phyloP scores from a whole-genome alignment of 1,140 invertebrate species.

The Laupala kohalensis region DNA sequence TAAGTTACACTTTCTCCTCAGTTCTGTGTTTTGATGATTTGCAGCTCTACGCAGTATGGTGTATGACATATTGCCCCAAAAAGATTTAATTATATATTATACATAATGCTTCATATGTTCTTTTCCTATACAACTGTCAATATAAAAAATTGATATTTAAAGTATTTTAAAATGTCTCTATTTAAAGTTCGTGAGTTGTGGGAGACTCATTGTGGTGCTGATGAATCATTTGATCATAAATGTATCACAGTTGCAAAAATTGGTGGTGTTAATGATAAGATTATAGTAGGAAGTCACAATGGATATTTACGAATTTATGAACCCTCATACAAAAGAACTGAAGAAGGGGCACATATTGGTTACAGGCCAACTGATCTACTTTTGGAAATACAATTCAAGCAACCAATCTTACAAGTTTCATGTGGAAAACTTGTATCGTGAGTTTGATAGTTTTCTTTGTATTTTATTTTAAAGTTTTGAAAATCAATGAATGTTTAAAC shows the following conservation, averaged over 20 bases:
- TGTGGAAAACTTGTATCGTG: conserved; percentile 10
- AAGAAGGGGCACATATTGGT: not conserved
- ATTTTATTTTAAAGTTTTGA: not conserved
- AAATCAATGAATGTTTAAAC: too few species aligned
- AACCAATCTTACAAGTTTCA: conserved; percentile 1
- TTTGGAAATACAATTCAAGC: not conserved
- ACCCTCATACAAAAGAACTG: not conserved
- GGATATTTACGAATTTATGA: conserved; percentile 3
- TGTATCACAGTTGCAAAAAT: not conserved
- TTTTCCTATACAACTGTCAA: not conserved
- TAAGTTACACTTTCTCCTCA: too few species aligned
- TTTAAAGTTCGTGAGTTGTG: conserved; percentile 7
- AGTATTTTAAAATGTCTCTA: not conserved
- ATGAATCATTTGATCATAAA: conserved; percentile 1
- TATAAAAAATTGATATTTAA: not conserved
- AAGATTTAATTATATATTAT: not conserved
- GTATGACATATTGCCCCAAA: too few species aligned
- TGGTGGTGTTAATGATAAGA: not conserved
- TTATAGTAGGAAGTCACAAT: conserved; percentile 8
- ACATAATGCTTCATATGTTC: not conserved
- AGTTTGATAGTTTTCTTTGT: not conserved
- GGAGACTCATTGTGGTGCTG: not conserved
- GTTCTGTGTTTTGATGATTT: too few species aligned
- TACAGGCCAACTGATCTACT: conserved; percentile 2
- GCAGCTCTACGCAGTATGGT: too few species aligned